Base-by-base conservation (phyloP, 2,797 vertebrate genomes). In the Poliocrania exsul region DNA sequence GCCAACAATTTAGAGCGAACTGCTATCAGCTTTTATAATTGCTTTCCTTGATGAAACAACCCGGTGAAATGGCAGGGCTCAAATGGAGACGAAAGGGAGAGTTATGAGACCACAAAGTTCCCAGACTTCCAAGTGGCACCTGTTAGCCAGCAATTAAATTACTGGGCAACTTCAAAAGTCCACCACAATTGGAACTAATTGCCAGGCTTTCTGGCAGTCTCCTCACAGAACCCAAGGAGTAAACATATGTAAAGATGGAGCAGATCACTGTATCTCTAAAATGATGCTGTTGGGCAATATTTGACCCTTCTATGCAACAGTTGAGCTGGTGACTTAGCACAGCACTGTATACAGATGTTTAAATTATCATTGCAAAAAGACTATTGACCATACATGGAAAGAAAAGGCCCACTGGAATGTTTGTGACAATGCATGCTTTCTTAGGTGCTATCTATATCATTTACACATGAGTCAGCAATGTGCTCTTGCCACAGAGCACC, bases 1-100 rank as follows among this genome's bases (percentile, higher is more conserved):
- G 94, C 95, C 95, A 97, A n/a, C 82, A 91, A 92, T 94, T 95
- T 95, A 92, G 93, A 93, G 81, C 93, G 89, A 94, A 92, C 86
- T 90, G 86, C 90, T 85, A 96, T 95, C 91, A 80, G 93, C 73
- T 95, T 95, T 91, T 95, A 85, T 97, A 97, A 97, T 97, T 96
- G 81, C 92, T 97, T 97, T 91, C 69, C 88, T 86, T 90, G 92
- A 96, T 95, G 94, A 96, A 96, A 94, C 62, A 94, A 42, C 54
- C 29, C 20, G 5, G 31, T 37, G 60, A 81, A 93, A 88, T 81
- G 54, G 67, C 26, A 51, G 46, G 33, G 50, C 79, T 57, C 38
- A 42, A 67, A 57, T 58, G 37, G 33, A 82, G 38, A 83, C 3
- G 5, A 77, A 71, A 91, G 60, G 54, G 58, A 67, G 46, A 73